Evolutionary conservation across 2,888 invertebrate genomes (phyloP).

Genomic region (Halictus quadricinctus): DNA sequence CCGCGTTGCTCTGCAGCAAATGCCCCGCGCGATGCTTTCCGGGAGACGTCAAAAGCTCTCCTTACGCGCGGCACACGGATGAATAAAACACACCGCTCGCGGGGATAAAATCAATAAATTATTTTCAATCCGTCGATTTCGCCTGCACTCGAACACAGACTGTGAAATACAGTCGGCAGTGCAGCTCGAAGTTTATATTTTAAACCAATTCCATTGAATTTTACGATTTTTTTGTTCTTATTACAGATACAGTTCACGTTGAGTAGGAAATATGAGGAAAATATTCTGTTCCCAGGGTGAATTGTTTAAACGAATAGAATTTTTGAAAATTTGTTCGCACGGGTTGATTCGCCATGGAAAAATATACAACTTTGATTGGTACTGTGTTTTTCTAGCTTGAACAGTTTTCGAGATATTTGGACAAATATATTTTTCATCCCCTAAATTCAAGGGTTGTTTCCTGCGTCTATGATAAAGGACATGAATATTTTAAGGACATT

Average conservation of each 20-base stretch:
- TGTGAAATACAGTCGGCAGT: neutral
- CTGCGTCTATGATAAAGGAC: too few species aligned
- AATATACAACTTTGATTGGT: too few species aligned
- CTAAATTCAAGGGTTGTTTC: too few species aligned
- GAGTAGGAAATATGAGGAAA: neutral
- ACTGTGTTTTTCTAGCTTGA: too few species aligned
- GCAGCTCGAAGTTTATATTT: neutral
- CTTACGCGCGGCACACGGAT: slow-evolving; percentile 38
- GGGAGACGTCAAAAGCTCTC: slow-evolving; percentile 54
- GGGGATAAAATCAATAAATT: slow-evolving; percentile 15
- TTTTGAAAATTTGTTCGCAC: too few species aligned
- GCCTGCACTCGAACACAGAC: neutral
- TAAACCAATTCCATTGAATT: neutral
- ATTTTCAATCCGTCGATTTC: neutral
- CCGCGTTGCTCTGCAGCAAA: slow-evolving; percentile 21
- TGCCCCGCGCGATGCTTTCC: slow-evolving; percentile 37
- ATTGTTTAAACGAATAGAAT: too few species aligned
- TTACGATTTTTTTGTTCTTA: neutral
- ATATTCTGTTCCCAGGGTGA: too few species aligned
- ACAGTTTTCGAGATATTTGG: too few species aligned
- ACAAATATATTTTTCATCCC: too few species aligned
- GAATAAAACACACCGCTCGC: neutral
- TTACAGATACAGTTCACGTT: neutral
- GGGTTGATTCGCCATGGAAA: too few species aligned
- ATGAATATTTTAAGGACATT: too few species aligned